Base-by-base conservation (phyloP, 2,113 vertebrate genomes). In the Hucho hucho region DNA sequence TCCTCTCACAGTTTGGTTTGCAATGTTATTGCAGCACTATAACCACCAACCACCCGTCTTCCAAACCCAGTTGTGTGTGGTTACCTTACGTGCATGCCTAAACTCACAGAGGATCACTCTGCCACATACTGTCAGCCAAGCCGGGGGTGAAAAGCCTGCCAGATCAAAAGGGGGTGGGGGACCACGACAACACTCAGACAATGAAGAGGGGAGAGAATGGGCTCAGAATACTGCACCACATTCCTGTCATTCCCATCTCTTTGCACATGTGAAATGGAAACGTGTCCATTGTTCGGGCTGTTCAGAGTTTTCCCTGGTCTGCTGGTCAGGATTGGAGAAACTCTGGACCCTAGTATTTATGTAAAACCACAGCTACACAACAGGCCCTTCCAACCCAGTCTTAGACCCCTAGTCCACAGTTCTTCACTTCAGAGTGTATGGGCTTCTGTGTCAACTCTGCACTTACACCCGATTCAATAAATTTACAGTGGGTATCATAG, bases 41-140 rank as follows among this genome's bases (percentile, higher is more conserved):
- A 43, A 43, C 37, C 37, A 43, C 7, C 37, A 37, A 37, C 6
- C 32, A 32, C 61, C 61, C 28, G 37, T 28, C 28, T 26, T n/a
- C 7, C 49, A 24, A 22, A 53, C 26, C 32, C 25, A 37, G 25
- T 11, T 18, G 69, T 16, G 3, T 53, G 9, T 28, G 56, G 5
- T 26, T 37, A 43, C 46, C 59, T 72, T 67, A 69, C 43, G 22
- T 24, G 26, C 68, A 32, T 61, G 74, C 56, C 76, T 68, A 75
- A 87, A 68, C 75, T 46, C 81, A 88, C 82, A 80, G 49, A 65
- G 63, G 87, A 87, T 87, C 85, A 87, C 79, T 81, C 78, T 89
- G 88, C 82, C 87, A 89, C 90, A 89, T 89, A 79, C 81, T 81
- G 25, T 7, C 37, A 84, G 86, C 87, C 80, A 85, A 91, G 64